Conservation (phyloP, 2,888 invertebrate species). For the Campopleginae sp. region DNA sequence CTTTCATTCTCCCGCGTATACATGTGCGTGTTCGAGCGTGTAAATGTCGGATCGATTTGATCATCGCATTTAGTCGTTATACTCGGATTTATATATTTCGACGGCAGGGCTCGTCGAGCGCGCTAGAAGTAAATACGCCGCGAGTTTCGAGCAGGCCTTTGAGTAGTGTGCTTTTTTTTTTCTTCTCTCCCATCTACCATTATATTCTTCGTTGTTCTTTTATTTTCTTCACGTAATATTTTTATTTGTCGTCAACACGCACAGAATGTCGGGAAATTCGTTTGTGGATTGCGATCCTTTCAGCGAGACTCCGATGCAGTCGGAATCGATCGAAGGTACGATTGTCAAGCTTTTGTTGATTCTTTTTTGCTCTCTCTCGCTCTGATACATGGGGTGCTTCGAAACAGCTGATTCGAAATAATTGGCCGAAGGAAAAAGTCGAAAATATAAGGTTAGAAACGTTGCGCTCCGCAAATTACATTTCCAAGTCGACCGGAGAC, state of each 20-base stretch:
- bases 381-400: not conserved
- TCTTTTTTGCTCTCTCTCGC: constrained; percentile 8
- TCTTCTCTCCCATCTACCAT: not conserved
- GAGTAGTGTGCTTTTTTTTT: constrained; percentile 20
- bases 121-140: too few relatives aligned
- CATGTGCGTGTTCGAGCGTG: not conserved
- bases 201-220: not conserved
- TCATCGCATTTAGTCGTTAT: constrained; percentile 19
- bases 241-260: not conserved
- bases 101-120: too few relatives aligned
- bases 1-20: not conserved
- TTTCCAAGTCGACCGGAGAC: not conserved
- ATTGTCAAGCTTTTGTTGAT: constrained; percentile 33
- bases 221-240: not conserved
- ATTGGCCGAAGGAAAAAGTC: not conserved
- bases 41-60: constrained; percentile 26
- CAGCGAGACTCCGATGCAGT: constrained; percentile 78
- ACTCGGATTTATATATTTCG: not conserved
- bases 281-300: constrained; percentile 79
- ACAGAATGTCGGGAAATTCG: constrained; percentile 75
- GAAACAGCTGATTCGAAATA: constrained; percentile 54
- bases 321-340: constrained; percentile 76
- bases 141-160: constrained; percentile 26
- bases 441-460: not conserved
- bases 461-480: not conserved